Evolutionary conservation across 2,888 invertebrate genomes (phyloP), one percentile per base, ranked within the genome.

Genomic region (Lithophane ornitopus): DNA sequence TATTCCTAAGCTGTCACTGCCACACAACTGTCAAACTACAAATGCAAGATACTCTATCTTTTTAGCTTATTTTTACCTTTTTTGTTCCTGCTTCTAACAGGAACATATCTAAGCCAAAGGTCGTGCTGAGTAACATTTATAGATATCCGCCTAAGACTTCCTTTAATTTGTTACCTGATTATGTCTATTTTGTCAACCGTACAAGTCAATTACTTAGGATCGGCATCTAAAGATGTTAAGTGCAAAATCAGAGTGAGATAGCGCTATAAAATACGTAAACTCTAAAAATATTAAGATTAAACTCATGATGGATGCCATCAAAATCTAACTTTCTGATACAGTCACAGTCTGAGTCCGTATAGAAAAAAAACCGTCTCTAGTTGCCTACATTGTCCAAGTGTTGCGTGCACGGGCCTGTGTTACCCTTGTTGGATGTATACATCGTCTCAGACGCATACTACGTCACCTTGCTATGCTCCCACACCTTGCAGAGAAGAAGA

Each of bases 161-260:
- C 41, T 59, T 74, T 46, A 12, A n/a, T 61, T 8, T 52, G 22
- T 52, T 26, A 46, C 22, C 52, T 61, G 44, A 44, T 46, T 11
- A 56, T 62, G 2, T 56, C 4, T 54, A 2, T 76, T 49, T 62
- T 41, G 16, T 56, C 12, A 56, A 62, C 19, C 34, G 41, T 77
- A 77, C 41, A 71, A 1, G 56, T 77, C 71, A 77, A 72, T 77
- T 77, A 77, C 39, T 46, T 62, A 56, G 28, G 16, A 63, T 56
- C 49, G n/a, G 2, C 56, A 44, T 44, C 12, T 78, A 22, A 56
- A 69, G 28, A 7, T 54, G 14, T 26, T 9, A 22, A 58, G 44
- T 56, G 28, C 26, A 76, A 76, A 65, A 54, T 52, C 59, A 49
- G 12, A 76, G 34, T 54, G n/a, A 77, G 11, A n/a, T 28, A 62